Percentiles rank a stretch among this genome's conserved stretches.
These are phyloP conservation scores for Gasterosteus nipponicus DNA, from an alignment of 2,113 vertebrate species.

Conservation along the genomic window DNA sequence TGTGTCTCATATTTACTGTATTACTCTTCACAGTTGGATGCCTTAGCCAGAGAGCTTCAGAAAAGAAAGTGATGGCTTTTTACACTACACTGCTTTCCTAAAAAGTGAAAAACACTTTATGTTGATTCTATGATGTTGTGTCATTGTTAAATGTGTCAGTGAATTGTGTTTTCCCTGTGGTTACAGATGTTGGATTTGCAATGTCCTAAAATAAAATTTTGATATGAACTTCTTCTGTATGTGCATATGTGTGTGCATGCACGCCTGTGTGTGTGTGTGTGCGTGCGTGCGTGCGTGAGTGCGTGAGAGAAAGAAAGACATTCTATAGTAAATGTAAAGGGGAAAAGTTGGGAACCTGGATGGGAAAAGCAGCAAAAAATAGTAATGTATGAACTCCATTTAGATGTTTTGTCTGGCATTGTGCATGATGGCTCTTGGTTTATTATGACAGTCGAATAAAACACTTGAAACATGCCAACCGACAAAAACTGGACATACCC, in stretches of 20 bases:
- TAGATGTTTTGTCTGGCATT: background rate
- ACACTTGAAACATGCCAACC: background rate
- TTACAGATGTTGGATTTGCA: slow-evolving; percentile 22
- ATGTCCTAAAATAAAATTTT: slow-evolving; percentile 82
- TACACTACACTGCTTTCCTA: slow-evolving; percentile 33
- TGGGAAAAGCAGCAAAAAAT: background rate
- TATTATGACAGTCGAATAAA: background rate
- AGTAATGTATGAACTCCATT: background rate
- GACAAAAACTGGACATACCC: background rate
- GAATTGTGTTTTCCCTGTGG: slow-evolving; percentile 21
- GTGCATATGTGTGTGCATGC: background rate
- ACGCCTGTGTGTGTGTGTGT: background rate
- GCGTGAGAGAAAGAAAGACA: background rate
- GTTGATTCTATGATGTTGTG: slow-evolving; percentile 24
- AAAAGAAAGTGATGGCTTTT: slow-evolving; percentile 80
- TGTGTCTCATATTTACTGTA: background rate
- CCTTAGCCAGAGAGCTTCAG: slow-evolving; percentile 82
- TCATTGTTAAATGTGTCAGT: slow-evolving; percentile 16
- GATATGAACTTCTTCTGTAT: slow-evolving; percentile 60
- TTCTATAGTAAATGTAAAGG: background rate
- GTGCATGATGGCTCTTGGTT: background rate
- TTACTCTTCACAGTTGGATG: slow-evolving; percentile 75
- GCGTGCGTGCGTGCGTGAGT: background rate
- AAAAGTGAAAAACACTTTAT: slow-evolving; percentile 6
- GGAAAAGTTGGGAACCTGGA: background rate